phyloP scores from a whole-genome alignment of 2,113 vertebrate genomes.

The Pseudopipra pipra region DNA sequence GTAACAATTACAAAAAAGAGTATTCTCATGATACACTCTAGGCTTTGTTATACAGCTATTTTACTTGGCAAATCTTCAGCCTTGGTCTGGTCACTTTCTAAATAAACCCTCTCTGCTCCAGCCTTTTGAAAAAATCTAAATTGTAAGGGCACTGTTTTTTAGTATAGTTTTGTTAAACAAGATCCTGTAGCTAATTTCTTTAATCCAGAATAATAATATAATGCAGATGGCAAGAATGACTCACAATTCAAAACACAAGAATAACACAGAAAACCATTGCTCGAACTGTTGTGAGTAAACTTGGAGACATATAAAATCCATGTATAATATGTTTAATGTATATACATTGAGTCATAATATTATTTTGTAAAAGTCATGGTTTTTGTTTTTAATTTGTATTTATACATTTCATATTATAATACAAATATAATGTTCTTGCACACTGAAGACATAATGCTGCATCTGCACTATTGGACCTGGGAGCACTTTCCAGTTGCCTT shows the following conservation, averaged over 20 bases:
- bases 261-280: not conserved
- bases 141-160: not conserved
- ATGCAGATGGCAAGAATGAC: not conserved
- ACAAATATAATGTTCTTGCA: not conserved
- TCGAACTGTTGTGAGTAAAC: not conserved
- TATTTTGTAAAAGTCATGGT: not conserved
- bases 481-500: not conserved
- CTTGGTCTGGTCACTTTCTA: not conserved
- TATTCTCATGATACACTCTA: not conserved
- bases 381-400: not conserved
- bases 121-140: not conserved
- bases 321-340: constrained; percentile 33
- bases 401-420: not conserved
- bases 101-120: not conserved
- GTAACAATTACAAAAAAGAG: not conserved
- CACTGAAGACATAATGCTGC: not conserved
- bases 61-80: not conserved
- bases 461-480: not conserved
- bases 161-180: not conserved
- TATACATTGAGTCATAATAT: not conserved
- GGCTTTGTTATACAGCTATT: not conserved
- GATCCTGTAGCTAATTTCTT: not conserved
- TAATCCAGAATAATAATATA: not conserved
- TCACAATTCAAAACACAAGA: not conserved
- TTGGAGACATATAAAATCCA: not conserved